Evolutionary conservation across 2,888 invertebrate genomes (phyloP), one percentile per base, ranked within the genome.

Genomic region (Agrochola circellaris): DNA sequence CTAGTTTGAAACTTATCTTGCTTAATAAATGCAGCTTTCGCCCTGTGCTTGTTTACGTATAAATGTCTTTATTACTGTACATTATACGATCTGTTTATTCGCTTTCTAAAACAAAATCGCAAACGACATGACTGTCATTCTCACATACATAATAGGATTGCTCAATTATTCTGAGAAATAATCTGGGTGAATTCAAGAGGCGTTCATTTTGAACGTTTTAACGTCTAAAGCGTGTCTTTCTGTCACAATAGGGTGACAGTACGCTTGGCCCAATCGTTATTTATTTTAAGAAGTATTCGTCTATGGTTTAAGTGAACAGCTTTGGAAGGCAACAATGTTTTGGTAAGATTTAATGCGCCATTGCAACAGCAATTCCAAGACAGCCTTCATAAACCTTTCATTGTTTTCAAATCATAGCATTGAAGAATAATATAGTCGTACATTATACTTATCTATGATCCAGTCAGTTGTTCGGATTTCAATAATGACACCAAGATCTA

Each of bases 201-300:
- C 91, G 91, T 92, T 62, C 82, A 82, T 80, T 77, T 83, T 72
- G 62, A 82, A 79, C 83, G 82, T 81, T 86, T 80, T 75, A 75
- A 87, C 90, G 90, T 91, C 84, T 90, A 87, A 70, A 83, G 70
- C 88, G 83, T 88, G 82, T 56, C 85, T 88, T 86, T 86, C 84
- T 87, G 88, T 86, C 89, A 90, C 92, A 93, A 92, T 90, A 89
- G 91, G 93, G 92, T 94, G 94, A 93, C 93, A 45, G 45, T 45
- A 91, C 87, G 89, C 87, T 89, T 95, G 95, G 90, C 93, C 83
- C 91, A 94, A 95, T 93, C 86, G 88, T 92, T 92, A 91, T 94
- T 94, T 94, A 93, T 94, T 93, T 91, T 87, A 88, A 86, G 87
- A 90, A 88, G 87, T 89, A 88, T 89, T 88, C 77, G 85, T 82